phyloP scores from a whole-genome alignment of 2,888 invertebrate species.

The Morpho helenor region DNA sequence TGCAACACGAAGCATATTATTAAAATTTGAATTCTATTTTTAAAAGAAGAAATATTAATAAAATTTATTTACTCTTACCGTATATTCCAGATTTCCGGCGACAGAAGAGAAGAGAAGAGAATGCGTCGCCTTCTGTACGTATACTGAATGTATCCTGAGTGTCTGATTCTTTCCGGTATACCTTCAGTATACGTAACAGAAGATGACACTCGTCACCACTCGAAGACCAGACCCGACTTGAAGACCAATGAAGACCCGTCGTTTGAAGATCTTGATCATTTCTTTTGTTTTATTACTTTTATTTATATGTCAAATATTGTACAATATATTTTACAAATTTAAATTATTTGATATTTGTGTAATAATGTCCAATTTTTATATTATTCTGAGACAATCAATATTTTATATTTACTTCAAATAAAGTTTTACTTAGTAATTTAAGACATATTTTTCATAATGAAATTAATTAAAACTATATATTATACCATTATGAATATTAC shows the following conservation, averaged over 20 bases:
- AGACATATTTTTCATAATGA: too few species aligned
- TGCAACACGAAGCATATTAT: slow-evolving; percentile 7
- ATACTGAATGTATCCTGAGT: slow-evolving; percentile 99
- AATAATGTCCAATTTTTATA: too few species aligned
- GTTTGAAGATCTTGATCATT: slow-evolving; percentile 30
- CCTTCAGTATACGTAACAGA: slow-evolving; percentile 99
- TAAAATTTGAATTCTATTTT: background rate
- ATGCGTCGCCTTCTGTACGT: slow-evolving; percentile 96
- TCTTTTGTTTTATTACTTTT: slow-evolving; percentile 9
- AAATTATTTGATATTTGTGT: background rate
- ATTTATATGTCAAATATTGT: slow-evolving; percentile 1
- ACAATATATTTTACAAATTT: background rate
- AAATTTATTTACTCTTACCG: slow-evolving; percentile 25
- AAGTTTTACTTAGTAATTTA: too few species aligned
- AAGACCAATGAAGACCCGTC: slow-evolving; percentile 27
- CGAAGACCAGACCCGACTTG: slow-evolving; percentile 59
- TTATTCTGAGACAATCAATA: too few species aligned
- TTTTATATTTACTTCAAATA: too few species aligned
- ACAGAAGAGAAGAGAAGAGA: slow-evolving; percentile 59
- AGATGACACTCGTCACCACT: slow-evolving; percentile 89
- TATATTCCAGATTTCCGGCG: slow-evolving; percentile 27
- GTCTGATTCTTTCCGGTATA: slow-evolving; percentile 97
- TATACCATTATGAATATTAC: too few species aligned
- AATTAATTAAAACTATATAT: too few species aligned
- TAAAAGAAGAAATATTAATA: background rate